Evolutionary conservation across 2,113 vertebrate genomes (phyloP).

Genomic region (Rallus limicola): DNA sequence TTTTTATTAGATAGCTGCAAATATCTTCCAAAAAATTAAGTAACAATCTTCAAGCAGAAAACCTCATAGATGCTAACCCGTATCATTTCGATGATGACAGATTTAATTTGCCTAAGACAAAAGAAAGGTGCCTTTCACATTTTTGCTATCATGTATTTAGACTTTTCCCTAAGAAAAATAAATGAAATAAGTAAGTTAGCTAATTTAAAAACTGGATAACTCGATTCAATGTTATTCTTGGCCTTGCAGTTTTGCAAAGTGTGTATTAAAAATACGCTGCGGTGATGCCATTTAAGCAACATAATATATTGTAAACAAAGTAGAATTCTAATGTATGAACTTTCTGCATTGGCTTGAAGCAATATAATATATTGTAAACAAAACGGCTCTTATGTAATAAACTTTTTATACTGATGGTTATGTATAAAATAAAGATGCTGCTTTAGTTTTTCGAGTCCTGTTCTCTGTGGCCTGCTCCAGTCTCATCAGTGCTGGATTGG

Average conservation of each 20-base stretch:
- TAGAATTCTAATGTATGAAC: constrained; percentile 69
- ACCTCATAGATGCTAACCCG: neutral
- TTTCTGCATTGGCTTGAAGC: constrained; percentile 75
- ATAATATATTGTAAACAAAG: constrained; percentile 77
- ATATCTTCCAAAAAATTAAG: constrained; percentile 50
- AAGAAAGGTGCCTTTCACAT: neutral
- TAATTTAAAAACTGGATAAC: constrained; percentile 11
- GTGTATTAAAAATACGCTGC: constrained; percentile 52
- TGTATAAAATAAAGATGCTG: constrained; percentile 79
- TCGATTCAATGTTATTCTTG: neutral
- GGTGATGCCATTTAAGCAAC: constrained; percentile 62
- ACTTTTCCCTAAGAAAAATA: neutral
- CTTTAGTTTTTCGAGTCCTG: constrained; percentile 67
- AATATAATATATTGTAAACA: constrained; percentile 83
- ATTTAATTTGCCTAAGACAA: neutral
- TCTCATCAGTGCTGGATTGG: rapidly evolving
- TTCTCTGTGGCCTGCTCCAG: neutral
- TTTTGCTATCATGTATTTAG: constrained; percentile 13
- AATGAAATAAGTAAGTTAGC: neutral
- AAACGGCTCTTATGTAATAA: constrained; percentile 76
- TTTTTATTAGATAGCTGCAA: constrained; percentile 47
- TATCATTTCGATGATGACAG: neutral
- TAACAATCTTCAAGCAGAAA: constrained; percentile 1
- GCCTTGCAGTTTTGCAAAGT: constrained; percentile 37
- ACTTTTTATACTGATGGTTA: constrained; percentile 76